Evolutionary conservation across 2,113 vertebrate species (phyloP), one percentile per base, ranked within the genome.

Genomic region (Myocastor coypus): DNA sequence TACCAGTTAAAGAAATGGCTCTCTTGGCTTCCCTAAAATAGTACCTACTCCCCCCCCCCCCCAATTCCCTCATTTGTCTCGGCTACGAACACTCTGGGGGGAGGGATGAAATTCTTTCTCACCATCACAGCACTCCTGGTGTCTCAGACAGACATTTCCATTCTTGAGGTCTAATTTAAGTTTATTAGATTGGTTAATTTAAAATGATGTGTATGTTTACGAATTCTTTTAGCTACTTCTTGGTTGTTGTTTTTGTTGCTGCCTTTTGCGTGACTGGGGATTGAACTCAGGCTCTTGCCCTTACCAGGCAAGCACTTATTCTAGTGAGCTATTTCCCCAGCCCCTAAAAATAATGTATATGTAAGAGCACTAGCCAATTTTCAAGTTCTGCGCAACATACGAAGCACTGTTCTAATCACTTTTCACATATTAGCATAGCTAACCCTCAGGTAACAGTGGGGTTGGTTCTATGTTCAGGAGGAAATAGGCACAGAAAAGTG

Each of bases 181-280:
- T 86, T 83, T 66, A 86, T 71, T 77, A 86, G 91, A 81, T 92
- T 59, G 59, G 34, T 64, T 50, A 94, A 85, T 59, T 77, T 83
- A 52, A 92, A 61, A 26, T 83, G 30, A 83, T 30, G 52, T 1
- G 83, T 9, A 71, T 73, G 46, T 28, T n/a, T n/a, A n/a, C n/a
- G n/a, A n/a, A n/a, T n/a, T n/a, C n/a, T n/a, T n/a, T n/a, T n/a
- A n/a, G n/a, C n/a, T n/a, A n/a, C n/a, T n/a, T n/a, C n/a, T n/a
- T n/a, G n/a, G n/a, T n/a, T n/a, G n/a, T n/a, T n/a, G n/a, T n/a
- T n/a, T n/a, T n/a, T n/a, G n/a, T n/a, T n/a, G n/a, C n/a, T n/a
- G n/a, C n/a, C n/a, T n/a, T n/a, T n/a, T n/a, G n/a, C n/a, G n/a
- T n/a, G n/a, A n/a, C n/a, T n/a, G n/a, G n/a, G n/a, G n/a, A n/a